phyloP scores from a whole-genome alignment of 2,888 invertebrate genomes.

The Philaethria dido region DNA sequence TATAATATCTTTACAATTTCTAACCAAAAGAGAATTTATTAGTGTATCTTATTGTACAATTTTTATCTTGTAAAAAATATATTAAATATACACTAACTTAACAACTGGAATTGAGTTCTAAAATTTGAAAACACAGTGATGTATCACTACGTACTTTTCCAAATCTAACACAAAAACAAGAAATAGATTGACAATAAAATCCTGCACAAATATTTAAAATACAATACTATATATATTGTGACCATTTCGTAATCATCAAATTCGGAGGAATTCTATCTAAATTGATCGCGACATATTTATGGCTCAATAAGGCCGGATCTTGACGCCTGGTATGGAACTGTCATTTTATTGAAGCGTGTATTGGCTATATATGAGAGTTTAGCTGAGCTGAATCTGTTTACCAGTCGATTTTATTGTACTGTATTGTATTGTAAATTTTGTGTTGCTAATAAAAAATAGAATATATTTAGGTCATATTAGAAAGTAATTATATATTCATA shows the following conservation, averaged over 20 bases:
- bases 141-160: too few relatives aligned
- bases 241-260: constrained; percentile 24
- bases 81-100: too few relatives aligned
- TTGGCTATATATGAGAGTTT: constrained; percentile 47
- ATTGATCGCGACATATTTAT: constrained; percentile 63
- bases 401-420: constrained; percentile 9
- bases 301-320: constrained; percentile 57
- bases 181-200: too few relatives aligned
- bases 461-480: not conserved
- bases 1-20: too few relatives aligned
- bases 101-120: too few relatives aligned
- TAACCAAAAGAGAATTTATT: too few relatives aligned
- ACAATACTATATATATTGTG: not conserved
- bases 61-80: too few relatives aligned
- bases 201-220: not conserved
- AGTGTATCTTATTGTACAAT: too few relatives aligned
- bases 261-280: constrained; percentile 42
- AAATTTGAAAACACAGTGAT: too few relatives aligned
- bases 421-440: constrained; percentile 7
- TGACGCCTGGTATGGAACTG: constrained; percentile 42
- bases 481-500: not conserved
- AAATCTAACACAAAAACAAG: not conserved
- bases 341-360: constrained; percentile 48
- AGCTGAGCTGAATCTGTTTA: constrained; percentile 32
- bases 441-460: not conserved